Evolutionary conservation across 2,113 vertebrate genomes (phyloP), one percentile per base, ranked within the genome.

Genomic region (Felis chaus): DNA sequence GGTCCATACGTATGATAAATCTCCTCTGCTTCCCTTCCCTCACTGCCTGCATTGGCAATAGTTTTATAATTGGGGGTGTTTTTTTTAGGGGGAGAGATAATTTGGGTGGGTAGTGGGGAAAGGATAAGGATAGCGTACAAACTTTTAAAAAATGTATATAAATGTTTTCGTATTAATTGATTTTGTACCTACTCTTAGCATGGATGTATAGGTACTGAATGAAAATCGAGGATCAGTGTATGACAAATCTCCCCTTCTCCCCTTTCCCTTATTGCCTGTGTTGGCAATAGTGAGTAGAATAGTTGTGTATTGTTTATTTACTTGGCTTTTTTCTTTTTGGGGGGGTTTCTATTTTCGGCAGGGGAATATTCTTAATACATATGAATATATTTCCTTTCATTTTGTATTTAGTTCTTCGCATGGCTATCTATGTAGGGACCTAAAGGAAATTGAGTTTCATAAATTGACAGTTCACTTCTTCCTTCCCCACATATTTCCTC

Each of bases 1-100:
- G 95, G 97, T 98, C 97, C 95, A 97, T 61, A 97, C 8, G 96
- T 97, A 98, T 97, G 97, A 97, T 97, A 97, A 94, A n/a, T 94
- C 87, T 97, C 97, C 93, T 73, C 48, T 95, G 21, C 5, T 78
- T 53, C 97, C 93, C 78, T 97, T 90, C 76, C 98, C 97, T 85
- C 29, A 10, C 94, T 95, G 97, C 94, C 95, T 61, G 3, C 19
- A 31, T 4, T 10, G 94, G 96, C 96, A 98, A 69, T 87, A 57
- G 29, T 96, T 97, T 95, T 93, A 89, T 94, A 95, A 73, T 63
- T 94, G 88, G 84, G 89, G 65, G 9, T 80, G 53, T 0, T 50
- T 79, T 95, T 89, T 41, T 78, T 19, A 13, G 21, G 23, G 55
- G 13, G 68, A 27, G 18, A 79, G 65, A 7, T 68, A 88, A 18